Conservation (phyloP, 1,140 invertebrate genomes). For the Anoplophora glabripennis region DNA sequence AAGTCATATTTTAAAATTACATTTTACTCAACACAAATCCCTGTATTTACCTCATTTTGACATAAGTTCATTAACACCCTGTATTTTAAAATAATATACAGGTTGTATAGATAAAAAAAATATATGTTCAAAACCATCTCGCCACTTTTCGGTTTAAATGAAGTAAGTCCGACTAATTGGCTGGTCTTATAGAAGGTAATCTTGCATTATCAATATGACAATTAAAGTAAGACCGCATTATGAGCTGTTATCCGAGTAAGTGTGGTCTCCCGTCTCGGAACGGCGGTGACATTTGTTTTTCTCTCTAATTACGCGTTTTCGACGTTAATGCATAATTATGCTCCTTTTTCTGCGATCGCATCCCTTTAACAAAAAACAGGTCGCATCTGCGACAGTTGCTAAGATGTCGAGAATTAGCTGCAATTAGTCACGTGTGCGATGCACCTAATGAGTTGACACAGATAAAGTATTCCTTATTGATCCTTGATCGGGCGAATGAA, state of each 20-base stretch:
- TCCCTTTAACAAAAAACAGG: slow-evolving; percentile 15
- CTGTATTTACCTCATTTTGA: no score
- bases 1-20: no score
- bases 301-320: slow-evolving; percentile 25
- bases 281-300: slow-evolving; percentile 14
- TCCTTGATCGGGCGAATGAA: slow-evolving; percentile 26
- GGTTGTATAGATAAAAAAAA: no score
- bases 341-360: slow-evolving; percentile 18
- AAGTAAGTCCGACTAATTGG: no score
- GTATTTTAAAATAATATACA: no score
- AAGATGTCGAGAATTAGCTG: slow-evolving; percentile 27
- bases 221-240: no score
- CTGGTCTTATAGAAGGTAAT: no score
- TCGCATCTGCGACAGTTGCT: slow-evolving; percentile 12
- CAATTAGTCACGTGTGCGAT: slow-evolving; percentile 33
- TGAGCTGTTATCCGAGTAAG: background rate
- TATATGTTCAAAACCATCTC: no score
- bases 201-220: no score
- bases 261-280: background rate
- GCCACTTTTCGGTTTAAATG: no score
- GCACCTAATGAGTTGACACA: slow-evolving; percentile 34
- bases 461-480: slow-evolving; percentile 33
- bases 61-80: no score
- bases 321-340: slow-evolving; percentile 21
- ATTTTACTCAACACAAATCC: no score